Base-by-base conservation (phyloP, 2,797 vertebrate species). In the Dallia pectoralis region DNA sequence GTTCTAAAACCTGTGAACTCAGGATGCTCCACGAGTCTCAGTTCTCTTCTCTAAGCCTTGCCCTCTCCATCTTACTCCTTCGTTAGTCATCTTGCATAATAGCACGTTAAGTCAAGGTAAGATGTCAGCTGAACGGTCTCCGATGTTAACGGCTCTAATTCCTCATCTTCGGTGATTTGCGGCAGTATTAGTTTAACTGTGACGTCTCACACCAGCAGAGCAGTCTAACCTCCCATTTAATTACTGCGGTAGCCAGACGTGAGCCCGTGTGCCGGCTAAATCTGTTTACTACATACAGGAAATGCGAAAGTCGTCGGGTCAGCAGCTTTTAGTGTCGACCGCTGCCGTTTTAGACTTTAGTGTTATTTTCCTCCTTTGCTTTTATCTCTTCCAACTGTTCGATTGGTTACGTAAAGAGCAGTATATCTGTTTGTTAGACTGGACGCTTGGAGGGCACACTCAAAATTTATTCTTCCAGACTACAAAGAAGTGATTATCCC, bases 151-250 rank as follows among this genome's bases (percentile, higher is more conserved):
- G 72, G 71, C 32, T 65, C 75, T 77, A 75, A 73, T 69, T 59
- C 53, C 75, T 68, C 44, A 25, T 32, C 15, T 62, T 47, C 70
- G 49, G 65, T 51, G 25, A 67, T 67, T 73, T 51, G 71, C 66
- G 51, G 68, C 56, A 44, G 53, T 74, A 69, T 83, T 74, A 67
- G 48, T 74, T 67, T 59, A 74, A 84, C 78, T 71, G 76, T 76
- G 30, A 73, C 49, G 32, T 73, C 67, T 75, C 76, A 77, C 77
- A 69, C 78, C 73, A 78, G 74, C 71, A 32, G n/a, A 30, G 74
- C 73, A 76, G 73, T 76, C 75, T 74, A 79, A 80, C 80, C 81
- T 32, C 73, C 70, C 69, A 69, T 84, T 81, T 81, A 84, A 75
- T 80, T 63, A 53, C 71, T 51, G 15, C 8, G 22, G 27, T 12